A percentile compares a stretch with the other conserved stretches of the same genome.
Conservation (phyloP, 2,888 invertebrate species). For the Scelioninae gen. 2 region DNA sequence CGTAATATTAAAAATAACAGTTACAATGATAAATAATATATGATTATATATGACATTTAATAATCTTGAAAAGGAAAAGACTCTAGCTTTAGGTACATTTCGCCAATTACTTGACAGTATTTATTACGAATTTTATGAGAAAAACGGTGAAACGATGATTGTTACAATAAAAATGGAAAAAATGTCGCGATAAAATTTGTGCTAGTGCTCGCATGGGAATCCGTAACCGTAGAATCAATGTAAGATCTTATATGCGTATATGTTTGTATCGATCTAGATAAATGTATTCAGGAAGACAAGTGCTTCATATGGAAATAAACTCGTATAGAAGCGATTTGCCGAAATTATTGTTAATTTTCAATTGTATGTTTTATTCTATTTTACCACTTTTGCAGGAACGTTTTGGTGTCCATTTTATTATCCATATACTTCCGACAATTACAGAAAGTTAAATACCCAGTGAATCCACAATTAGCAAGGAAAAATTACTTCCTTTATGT, state of each 20-base stretch:
- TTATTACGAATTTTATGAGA: constrained; percentile 65
- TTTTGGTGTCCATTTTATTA: too few species aligned
- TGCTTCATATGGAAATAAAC: constrained; percentile 58
- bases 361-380: constrained; percentile 8
- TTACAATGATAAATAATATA: constrained; percentile 48
- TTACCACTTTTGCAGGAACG: neutral
- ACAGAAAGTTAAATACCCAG: too few species aligned
- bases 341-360: constrained; percentile 15
- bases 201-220: constrained; percentile 55
- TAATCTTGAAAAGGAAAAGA: constrained; percentile 32
- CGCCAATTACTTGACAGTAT: constrained; percentile 74
- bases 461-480: too few species aligned
- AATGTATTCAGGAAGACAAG: constrained; percentile 57
- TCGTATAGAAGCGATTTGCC: constrained; percentile 46
- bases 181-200: constrained; percentile 49
- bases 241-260: constrained; percentile 58
- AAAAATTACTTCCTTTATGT: too few species aligned
- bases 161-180: constrained; percentile 35
- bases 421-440: too few species aligned
- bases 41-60: constrained; percentile 40
- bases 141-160: constrained; percentile 29
- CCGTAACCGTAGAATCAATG: constrained; percentile 53
- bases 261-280: constrained; percentile 59
- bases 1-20: constrained; percentile 48
- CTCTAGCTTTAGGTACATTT: constrained; percentile 67